A percentile compares a stretch with the other conserved stretches of the same genome.
Evolutionary conservation across 53 echinoderm and acorn worm species (phyloP).

Genomic region (Apostichopus leukothele): DNA sequence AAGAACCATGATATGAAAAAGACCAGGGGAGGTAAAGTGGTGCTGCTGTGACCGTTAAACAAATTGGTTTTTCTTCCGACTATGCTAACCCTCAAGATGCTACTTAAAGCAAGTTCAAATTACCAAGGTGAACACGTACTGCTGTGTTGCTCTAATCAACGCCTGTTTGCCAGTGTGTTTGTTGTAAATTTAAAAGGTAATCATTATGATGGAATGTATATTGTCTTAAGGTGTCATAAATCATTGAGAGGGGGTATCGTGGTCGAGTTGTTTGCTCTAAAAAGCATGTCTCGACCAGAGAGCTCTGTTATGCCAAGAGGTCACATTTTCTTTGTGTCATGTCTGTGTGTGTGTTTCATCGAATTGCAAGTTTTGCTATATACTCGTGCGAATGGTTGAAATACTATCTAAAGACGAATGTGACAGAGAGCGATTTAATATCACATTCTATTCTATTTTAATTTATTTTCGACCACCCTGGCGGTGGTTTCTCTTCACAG

Average conservation of each 20-base stretch:
- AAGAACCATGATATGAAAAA: not conserved
- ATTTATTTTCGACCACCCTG: conserved; percentile 28
- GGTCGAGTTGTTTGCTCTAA: not conserved
- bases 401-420: too few relatives aligned
- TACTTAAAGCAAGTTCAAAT: conserved; percentile 5
- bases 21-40: not conserved
- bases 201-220: conserved; percentile 11
- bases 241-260: not conserved
- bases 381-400: too few relatives aligned
- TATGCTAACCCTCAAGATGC: not conserved
- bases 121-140: not conserved
- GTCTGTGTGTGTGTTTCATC: too few relatives aligned
- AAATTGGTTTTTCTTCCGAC: not conserved
- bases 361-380: too few relatives aligned
- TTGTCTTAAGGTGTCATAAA: not conserved
- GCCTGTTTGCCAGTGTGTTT: conserved; percentile 6
- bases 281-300: not conserved
- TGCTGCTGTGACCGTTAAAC: not conserved
- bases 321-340: too few relatives aligned
- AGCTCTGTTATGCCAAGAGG: not conserved
- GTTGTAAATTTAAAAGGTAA: not conserved
- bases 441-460: not conserved
- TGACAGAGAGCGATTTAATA: too few relatives aligned
- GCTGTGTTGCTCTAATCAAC: not conserved
- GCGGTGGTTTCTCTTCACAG: not conserved